Evolutionary conservation across 2,888 invertebrate species (phyloP).

Genomic region (Erannis defoliaria): DNA sequence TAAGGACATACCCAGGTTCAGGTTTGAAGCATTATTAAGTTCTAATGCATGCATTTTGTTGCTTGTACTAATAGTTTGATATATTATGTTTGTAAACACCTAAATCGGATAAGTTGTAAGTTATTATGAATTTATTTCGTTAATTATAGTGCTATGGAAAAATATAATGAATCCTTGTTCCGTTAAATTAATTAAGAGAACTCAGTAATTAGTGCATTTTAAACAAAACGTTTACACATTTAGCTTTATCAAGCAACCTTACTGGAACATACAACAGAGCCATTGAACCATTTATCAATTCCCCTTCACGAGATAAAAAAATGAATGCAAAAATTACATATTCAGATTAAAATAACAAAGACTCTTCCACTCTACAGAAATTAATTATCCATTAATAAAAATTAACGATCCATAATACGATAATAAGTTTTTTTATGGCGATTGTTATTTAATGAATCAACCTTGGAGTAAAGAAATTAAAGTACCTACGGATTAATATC

Average conservation of each 20-base stretch:
- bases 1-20: no score
- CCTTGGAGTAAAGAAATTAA: neutral
- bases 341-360: constrained; percentile 7
- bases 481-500: neutral
- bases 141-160: neutral
- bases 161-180: neutral
- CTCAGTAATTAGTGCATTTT: neutral
- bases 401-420: neutral
- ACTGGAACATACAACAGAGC: constrained; percentile 2
- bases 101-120: no score
- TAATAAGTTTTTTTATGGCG: neutral
- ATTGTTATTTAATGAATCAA: neutral
- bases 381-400: constrained; percentile 5
- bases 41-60: neutral
- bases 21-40: neutral
- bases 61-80: no score
- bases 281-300: constrained; percentile 10
- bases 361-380: neutral
- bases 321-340: constrained; percentile 7
- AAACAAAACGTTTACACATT: constrained; percentile 10
- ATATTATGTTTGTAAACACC: no score
- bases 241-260: constrained; percentile 7
- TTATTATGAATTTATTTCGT: neutral
- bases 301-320: neutral
- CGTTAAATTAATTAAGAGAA: neutral